A percentile compares a stretch with the other conserved stretches of the same genome.
phyloP scores from a whole-genome alignment of 2,888 invertebrate genomes.

The Crepidodera aurea region DNA sequence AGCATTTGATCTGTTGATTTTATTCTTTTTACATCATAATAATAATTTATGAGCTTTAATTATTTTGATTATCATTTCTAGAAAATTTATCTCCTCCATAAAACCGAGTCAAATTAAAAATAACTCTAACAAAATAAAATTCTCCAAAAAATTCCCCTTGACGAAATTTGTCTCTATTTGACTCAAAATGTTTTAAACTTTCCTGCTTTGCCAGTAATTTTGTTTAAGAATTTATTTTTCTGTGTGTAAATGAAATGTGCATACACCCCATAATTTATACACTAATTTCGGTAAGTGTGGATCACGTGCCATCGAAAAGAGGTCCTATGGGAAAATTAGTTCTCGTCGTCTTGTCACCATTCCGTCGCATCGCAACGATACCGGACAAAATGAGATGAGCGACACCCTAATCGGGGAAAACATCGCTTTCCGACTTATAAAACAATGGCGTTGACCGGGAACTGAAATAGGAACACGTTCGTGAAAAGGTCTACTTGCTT shows the following conservation, averaged over 20 bases:
- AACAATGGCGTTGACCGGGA: neutral
- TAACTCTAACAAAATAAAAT: no score
- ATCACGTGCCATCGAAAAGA: neutral
- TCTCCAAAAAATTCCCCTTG: no score
- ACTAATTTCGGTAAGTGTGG: neutral
- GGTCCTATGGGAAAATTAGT: neutral
- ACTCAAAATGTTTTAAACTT: no score
- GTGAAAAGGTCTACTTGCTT: conserved; percentile 1
- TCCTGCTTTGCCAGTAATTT: no score
- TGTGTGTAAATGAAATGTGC: neutral
- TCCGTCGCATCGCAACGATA: neutral
- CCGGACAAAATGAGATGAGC: neutral
- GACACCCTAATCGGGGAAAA: neutral
- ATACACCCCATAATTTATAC: neutral
- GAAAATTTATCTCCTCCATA: no score
- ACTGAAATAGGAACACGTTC: neutral
- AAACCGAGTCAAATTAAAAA: no score
- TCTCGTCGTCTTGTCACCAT: neutral
- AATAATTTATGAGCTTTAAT: no score
- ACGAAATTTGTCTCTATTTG: no score
- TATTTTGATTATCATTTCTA: no score
- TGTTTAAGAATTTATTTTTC: no score
- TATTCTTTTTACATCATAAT: no score
- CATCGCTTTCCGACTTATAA: conserved; percentile 5
- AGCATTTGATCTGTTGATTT: no score